Evolutionary conservation across 2,888 invertebrate genomes (phyloP), one percentile per base, ranked within the genome.

Genomic region (Ecdyonurus torrentis): DNA sequence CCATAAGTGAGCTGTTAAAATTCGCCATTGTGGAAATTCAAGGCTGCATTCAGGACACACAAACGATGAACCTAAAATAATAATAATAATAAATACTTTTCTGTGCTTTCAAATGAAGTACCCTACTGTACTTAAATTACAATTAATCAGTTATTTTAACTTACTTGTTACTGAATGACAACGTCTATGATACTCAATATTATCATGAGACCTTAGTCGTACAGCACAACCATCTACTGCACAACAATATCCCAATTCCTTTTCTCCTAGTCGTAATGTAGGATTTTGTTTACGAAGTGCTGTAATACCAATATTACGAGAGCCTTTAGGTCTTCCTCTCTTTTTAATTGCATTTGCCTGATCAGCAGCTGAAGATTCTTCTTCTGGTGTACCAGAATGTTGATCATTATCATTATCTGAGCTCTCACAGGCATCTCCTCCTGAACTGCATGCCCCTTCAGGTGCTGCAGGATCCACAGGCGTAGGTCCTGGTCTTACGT

Each of bases 1-100:
- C 91, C 91, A 92, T 59, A 91, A 75, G 71, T 92, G 92, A 2
- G 85, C 82, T 65, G 87, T 85, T n/a, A 90, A 71, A 0, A 81
- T 78, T 68, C 84, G 83, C 79, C 88, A 87, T 7, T 79, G 79
- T 1, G 72, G 68, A 69, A 79, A 81, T 18, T 73, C 70, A 64
- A 76, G 76, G 0, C 77, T 75, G 72, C 91, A 91, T 71, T 88
- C 85, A 0, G 81, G 81, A 73, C 91, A 91, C 25, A 76, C 75
- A 68, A 77, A 80, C 25, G 70, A 70, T 22, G 58, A 52, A 58
- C 67, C 66, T 23, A 59, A 37, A 37, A 37, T 37, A 37, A 37
- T 37, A 37, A 15, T 37, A 37, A 37, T 37, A 37, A 37, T 10
- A n/a, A n/a, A n/a, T n/a, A n/a, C n/a, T n/a, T n/a, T n/a, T n/a